These are phyloP conservation scores for Oreochromis tanganicae DNA, from an alignment of 2,113 vertebrate genomes.

Conservation along the genomic window DNA sequence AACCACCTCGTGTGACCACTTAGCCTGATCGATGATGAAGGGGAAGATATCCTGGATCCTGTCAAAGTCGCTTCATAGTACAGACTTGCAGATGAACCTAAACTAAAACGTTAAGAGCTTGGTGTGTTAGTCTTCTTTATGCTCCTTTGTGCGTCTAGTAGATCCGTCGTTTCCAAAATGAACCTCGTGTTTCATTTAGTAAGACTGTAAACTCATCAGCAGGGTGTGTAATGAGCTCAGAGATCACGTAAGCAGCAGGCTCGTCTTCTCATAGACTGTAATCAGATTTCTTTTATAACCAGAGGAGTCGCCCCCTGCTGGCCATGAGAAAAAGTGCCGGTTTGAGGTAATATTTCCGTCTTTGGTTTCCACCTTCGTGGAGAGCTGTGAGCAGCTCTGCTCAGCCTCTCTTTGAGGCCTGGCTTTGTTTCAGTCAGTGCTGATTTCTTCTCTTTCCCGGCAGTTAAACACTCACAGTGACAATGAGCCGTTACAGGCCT, in stretches of 20 bases:
- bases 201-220: background rate
- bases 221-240: background rate
- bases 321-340: background rate
- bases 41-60: background rate
- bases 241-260: background rate
- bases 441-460: accelerated
- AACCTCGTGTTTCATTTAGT: background rate
- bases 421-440: background rate
- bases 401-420: background rate
- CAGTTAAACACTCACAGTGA: background rate
- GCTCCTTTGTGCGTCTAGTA: too few species aligned
- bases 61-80: accelerated
- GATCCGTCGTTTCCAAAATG: background rate
- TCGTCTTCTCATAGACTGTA: background rate
- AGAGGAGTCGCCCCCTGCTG: background rate
- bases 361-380: background rate
- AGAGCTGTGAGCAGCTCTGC: background rate
- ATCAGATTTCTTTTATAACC: background rate
- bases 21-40: background rate
- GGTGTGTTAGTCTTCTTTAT: background rate
- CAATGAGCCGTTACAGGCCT: background rate
- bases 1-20: background rate
- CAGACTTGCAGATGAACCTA: accelerated
- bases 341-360: background rate
- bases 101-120: background rate